Conservation (phyloP, 37 sponge, comb jelly and placozoan species). For the Chondrosia reniformis region DNA sequence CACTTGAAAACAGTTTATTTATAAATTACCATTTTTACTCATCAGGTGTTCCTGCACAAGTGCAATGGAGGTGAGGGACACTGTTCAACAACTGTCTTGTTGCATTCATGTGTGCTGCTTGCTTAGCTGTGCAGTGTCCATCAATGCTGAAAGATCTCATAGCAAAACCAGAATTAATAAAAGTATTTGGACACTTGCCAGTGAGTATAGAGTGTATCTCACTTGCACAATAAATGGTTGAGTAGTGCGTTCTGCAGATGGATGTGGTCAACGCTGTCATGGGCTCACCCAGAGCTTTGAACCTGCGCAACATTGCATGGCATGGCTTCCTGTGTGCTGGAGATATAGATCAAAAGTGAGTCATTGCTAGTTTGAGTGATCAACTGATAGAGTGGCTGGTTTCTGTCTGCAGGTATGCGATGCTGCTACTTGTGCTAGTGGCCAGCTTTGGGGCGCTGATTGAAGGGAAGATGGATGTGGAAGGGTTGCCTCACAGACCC, state of each 20-base stretch:
- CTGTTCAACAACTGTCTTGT: no score
- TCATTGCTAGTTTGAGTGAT: neutral
- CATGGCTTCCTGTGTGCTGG: constrained; percentile 67
- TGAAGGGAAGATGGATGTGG: neutral
- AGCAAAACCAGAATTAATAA: constrained; percentile 35
- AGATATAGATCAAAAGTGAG: constrained; percentile 64
- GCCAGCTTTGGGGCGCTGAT: constrained; percentile 48
- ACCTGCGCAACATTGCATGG: constrained; percentile 79
- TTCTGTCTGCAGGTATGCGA: constrained; percentile 34
- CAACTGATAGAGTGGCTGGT: neutral
- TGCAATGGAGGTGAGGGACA: no score
- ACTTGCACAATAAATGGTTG: neutral
- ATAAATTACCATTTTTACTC: no score
- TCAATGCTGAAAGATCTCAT: constrained; percentile 61
- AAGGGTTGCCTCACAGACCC: neutral
- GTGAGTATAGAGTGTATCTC: constrained; percentile 32
- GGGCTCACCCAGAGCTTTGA: constrained; percentile 75
- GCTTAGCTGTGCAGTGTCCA: constrained; percentile 44
- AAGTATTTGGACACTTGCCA: constrained; percentile 35
- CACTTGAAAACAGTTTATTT: no score
- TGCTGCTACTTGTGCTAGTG: constrained; percentile 36
- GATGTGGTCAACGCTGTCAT: constrained; percentile 42
- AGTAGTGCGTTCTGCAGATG: constrained; percentile 28
- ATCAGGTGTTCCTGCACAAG: no score
- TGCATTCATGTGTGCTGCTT: no score